A percentile compares a stretch with the other conserved stretches of the same genome.
Conservation (phyloP, 2,797 vertebrate species). For the Danio kyathit region DNA sequence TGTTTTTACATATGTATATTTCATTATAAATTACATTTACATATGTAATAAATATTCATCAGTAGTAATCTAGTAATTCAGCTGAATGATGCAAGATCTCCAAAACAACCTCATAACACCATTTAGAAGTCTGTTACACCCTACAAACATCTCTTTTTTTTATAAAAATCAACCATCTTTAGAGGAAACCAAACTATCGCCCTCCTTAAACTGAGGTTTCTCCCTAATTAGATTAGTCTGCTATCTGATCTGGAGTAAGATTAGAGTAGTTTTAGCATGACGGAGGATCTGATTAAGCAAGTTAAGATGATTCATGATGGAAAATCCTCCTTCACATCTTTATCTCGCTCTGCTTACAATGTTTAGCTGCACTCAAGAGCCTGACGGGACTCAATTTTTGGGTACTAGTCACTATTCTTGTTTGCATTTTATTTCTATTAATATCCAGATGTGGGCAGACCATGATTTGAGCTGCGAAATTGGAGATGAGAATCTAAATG, state of each 20-base stretch:
- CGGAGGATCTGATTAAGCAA: slow-evolving; percentile 8
- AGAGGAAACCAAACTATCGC: background rate
- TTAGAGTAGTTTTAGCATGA: background rate
- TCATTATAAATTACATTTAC: too few relatives aligned
- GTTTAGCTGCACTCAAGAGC: background rate
- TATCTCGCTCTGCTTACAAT: slow-evolving; percentile 31
- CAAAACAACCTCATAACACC: background rate
- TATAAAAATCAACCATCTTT: background rate
- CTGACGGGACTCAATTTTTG: slow-evolving; percentile 28
- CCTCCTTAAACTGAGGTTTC: background rate
- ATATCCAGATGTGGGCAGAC: slow-evolving; percentile 43
- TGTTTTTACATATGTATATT: too few relatives aligned
- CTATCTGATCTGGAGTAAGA: background rate
- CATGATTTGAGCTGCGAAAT: slow-evolving; percentile 4
- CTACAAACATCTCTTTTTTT: background rate
- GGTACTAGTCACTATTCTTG: slow-evolving; percentile 22
- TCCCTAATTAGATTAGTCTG: background rate
- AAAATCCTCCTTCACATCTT: slow-evolving; percentile 42
- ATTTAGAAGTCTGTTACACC: background rate
- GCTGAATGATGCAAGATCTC: background rate
- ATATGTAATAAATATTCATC: too few relatives aligned
- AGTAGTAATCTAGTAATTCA: too few relatives aligned
- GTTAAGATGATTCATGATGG: slow-evolving; percentile 43
- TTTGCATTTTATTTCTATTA: slow-evolving; percentile 33
- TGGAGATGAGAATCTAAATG: slow-evolving; percentile 21